A percentile compares a stretch with the other conserved stretches of the same genome.
Conservation (phyloP, 2,113 vertebrate genomes). For the Brachypodius melanocephalos region DNA sequence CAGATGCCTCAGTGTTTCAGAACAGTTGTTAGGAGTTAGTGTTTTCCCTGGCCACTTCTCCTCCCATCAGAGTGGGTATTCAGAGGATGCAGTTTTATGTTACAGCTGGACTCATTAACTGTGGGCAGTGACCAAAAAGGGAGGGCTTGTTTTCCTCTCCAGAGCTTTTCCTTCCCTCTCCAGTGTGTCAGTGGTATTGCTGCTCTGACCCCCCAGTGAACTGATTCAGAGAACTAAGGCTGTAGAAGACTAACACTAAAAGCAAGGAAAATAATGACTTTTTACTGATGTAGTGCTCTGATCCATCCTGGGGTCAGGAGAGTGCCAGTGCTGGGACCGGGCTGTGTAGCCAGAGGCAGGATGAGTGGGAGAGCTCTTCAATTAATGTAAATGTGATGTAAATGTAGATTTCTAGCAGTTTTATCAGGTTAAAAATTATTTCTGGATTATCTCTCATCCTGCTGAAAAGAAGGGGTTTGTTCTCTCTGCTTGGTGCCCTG, state of each 20-base stretch:
- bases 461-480: not conserved
- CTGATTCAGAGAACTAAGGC: not conserved
- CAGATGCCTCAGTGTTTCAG: not conserved
- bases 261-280: not conserved
- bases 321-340: not conserved
- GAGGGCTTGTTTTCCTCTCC: not conserved
- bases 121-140: not conserved
- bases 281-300: not conserved
- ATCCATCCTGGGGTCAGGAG: not conserved
- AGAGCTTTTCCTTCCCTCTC: constrained; percentile 6
- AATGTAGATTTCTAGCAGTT: not conserved
- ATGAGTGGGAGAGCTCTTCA: not conserved
- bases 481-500: not conserved
- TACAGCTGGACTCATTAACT: not conserved
- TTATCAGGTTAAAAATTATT: not conserved
- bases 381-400: not conserved
- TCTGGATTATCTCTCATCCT: not conserved
- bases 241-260: not conserved
- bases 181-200: not conserved
- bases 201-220: constrained; percentile 22
- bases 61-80: not conserved
- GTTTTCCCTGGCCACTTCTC: not conserved
- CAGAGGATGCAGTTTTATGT: not conserved
- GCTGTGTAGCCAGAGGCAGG: not conserved
- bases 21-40: not conserved